phyloP scores from a whole-genome alignment of 2,113 vertebrate species.

The Oncorhynchus tshawytscha region DNA sequence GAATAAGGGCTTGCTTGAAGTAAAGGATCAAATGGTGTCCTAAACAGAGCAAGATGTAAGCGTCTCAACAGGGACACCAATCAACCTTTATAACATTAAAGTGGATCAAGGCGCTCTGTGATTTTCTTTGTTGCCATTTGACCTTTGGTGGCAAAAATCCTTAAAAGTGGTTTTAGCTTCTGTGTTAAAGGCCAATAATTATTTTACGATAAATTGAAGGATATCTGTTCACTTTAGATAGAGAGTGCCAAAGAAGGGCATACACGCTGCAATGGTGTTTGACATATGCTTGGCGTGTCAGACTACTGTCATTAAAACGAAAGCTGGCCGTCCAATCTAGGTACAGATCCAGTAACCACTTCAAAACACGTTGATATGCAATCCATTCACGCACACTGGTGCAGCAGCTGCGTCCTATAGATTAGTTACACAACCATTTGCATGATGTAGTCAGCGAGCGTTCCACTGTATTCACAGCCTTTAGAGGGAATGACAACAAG shows the following conservation, averaged over 20 bases:
- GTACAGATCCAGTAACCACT: too few relatives aligned
- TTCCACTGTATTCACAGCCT: too few relatives aligned
- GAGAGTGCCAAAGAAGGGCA: background rate
- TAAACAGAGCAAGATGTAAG: constrained; percentile 1
- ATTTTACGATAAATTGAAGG: background rate
- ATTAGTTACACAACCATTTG: too few relatives aligned
- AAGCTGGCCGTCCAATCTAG: too few relatives aligned
- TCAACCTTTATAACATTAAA: constrained; percentile 11
- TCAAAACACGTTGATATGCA: too few relatives aligned
- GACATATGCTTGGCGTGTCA: background rate
- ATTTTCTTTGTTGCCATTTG: too few relatives aligned
- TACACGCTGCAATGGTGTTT: background rate
- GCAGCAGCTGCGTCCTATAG: too few relatives aligned
- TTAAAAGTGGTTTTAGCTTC: constrained; percentile 5
- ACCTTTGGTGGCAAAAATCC: background rate
- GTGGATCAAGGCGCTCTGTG: background rate
- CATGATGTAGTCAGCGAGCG: too few relatives aligned
- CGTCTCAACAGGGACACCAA: background rate
- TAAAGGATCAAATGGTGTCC: constrained; percentile 25
- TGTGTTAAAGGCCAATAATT: background rate
- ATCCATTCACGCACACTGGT: too few relatives aligned
- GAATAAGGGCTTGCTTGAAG: constrained; percentile 15
- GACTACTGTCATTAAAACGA: background rate
- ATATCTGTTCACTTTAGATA: constrained; percentile 2
- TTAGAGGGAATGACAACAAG: too few relatives aligned